These are phyloP conservation scores for Yponomeuta plumbellus DNA, from an alignment of 2,888 invertebrate species.

Conservation along the genomic window DNA sequence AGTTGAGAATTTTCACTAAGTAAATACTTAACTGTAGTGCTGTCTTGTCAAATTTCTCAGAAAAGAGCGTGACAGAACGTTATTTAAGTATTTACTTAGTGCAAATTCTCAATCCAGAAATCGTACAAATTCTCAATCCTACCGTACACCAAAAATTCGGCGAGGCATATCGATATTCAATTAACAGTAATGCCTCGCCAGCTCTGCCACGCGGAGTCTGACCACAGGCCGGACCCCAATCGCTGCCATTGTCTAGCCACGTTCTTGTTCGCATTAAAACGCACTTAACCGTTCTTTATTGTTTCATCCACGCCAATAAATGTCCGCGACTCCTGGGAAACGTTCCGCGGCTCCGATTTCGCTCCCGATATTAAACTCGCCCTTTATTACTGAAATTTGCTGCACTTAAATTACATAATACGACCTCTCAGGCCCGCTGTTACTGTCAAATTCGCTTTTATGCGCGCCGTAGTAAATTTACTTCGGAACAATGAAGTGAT, in stretches of 20 bases:
- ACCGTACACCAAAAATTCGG: neutral
- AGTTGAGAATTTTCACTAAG: no score
- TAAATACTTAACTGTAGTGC: no score
- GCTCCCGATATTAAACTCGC: conserved; percentile 53
- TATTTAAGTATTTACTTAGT: no score
- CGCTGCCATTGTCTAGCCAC: conserved; percentile 63
- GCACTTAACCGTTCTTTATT: conserved; percentile 75
- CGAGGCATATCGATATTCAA: conserved; percentile 2
- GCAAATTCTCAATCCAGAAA: no score
- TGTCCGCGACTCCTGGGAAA: conserved; percentile 68
- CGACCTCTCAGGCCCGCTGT: conserved; percentile 18
- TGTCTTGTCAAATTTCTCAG: no score
- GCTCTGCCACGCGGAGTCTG: conserved; percentile 48
- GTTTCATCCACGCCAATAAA: conserved; percentile 72
- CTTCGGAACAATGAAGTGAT: conserved; percentile 10
- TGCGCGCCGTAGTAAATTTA: conserved; percentile 10
- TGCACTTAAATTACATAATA: conserved; percentile 50
- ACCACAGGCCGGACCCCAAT: conserved; percentile 41
- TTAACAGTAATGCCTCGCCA: neutral
- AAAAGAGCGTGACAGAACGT: no score
- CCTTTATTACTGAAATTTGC: conserved; percentile 60
- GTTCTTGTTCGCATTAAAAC: conserved; percentile 75
- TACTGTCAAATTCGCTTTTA: conserved; percentile 1
- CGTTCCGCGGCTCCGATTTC: conserved; percentile 53
- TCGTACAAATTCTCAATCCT: no score